Evolutionary conservation across 2,113 vertebrate species (phyloP), one percentile per base, ranked within the genome.

Genomic region (Thymallus thymallus): DNA sequence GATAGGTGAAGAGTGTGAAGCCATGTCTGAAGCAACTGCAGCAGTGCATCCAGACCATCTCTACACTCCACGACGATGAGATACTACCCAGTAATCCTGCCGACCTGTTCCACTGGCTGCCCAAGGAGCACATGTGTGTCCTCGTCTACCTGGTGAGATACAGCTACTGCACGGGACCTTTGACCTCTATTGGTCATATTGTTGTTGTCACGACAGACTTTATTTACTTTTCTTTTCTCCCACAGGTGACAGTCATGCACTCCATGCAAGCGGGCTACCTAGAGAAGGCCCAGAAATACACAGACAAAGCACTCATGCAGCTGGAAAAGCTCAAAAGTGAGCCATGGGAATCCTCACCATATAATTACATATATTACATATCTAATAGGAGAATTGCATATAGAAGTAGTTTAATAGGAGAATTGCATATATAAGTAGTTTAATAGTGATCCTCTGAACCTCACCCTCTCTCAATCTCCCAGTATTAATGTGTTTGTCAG

Each of bases 91-190:
- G 94, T 90, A 99, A 99, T 90, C 95, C 98, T 0, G 98, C 98
- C 0, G 98, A 99, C 81, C 96, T 99, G 72, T 99, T 99, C 82
- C 98, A 99, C 85, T 99, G 98, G 98, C 93, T 99, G 73, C 98
- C 98, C 62, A 99, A 99, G 88, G 98, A 99, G 77, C 98, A 99
- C 87, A 99, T 99, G 98, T 99, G 98, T 92, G 98, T 99, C 85
- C 95, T 99, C 0, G 98, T 99, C 48, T 99, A 99, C 87, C 88
- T 99, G 95, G 98, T 99, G 91, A 93, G 24, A 65, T 51, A 26
- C 24, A 14, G 63, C 3, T 3, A 5, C 13, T 30, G 24, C 26
- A 26, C 2, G 13, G 22, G n/a, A 23, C 18, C 2, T 60, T 60
- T 29, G 63, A 65, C 14, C 13, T 30, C 14, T 16, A 18, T 16